phyloP scores from a whole-genome alignment of 2,888 invertebrate genomes.

The Deilephila porcellus region DNA sequence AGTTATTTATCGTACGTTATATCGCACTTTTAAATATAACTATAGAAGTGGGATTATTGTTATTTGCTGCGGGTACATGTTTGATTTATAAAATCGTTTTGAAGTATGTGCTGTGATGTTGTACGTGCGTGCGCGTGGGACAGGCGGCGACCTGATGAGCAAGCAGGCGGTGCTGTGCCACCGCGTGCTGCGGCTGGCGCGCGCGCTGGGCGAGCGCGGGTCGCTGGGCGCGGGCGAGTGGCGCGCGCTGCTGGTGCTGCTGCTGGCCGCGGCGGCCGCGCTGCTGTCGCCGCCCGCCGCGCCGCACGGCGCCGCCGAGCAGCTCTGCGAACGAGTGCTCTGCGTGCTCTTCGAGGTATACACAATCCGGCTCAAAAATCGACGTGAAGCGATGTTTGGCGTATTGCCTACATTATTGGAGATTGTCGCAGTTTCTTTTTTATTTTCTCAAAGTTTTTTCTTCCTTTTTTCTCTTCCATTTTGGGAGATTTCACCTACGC shows the following conservation, averaged over 20 bases:
- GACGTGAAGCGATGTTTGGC: no score
- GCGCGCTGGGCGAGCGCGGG: constrained; percentile 85
- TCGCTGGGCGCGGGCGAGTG: constrained; percentile 93
- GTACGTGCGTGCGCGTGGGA: not conserved
- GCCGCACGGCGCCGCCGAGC: constrained; percentile 97
- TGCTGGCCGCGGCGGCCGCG: constrained; percentile 93
- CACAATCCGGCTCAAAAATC: not conserved
- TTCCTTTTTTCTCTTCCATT: no score
- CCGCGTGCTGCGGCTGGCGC: constrained; percentile 93
- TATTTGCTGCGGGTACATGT: no score
- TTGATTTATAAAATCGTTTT: no score
- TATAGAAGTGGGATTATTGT: no score
- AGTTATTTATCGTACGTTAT: constrained; percentile 52
- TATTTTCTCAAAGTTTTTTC: no score
- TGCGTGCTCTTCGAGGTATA: constrained; percentile 92
- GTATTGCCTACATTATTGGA: no score
- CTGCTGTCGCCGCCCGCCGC: constrained; percentile 96
- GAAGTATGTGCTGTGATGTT: not conserved
- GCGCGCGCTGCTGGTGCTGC: constrained; percentile 94
- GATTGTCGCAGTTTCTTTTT: no score
- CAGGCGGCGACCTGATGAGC: constrained; percentile 95
- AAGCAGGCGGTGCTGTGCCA: constrained; percentile 97
- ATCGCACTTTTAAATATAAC: no score
- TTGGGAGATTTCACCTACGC: no score
- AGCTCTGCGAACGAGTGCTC: constrained; percentile 96